Percentiles rank a stretch among this genome's conserved stretches.
phyloP scores from a whole-genome alignment of 2,888 invertebrate genomes.

The Parthenolecanium corni region DNA sequence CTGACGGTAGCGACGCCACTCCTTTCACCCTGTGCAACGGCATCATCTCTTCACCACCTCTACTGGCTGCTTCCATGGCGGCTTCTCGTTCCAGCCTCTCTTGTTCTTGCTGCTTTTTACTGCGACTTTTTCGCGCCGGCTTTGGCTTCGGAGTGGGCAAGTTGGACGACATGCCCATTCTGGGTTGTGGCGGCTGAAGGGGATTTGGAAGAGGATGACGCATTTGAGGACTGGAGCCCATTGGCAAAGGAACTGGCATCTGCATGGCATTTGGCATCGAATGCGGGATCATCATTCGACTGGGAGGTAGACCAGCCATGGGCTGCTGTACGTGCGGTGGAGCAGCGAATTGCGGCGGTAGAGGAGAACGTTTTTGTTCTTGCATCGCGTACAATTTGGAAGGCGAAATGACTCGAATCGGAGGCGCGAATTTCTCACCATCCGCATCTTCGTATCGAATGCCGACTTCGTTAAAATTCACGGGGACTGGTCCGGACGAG shows the following conservation, averaged over 20 bases:
- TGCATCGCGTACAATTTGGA: constrained; percentile 31
- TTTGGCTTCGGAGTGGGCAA: not conserved
- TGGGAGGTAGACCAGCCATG: not conserved
- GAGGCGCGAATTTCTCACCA: not conserved
- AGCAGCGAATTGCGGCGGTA: constrained; percentile 30
- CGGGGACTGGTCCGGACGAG: not conserved
- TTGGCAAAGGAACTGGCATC: constrained; percentile 35
- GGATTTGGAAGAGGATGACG: constrained; percentile 37
- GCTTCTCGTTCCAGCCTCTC: constrained; percentile 6
- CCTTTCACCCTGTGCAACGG: constrained; percentile 3
- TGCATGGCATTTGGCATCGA: constrained; percentile 30
- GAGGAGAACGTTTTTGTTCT: not conserved
- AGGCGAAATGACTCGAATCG: constrained; percentile 32
- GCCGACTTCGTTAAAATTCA: constrained; percentile 5
- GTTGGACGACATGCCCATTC: not conserved
- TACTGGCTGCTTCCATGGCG: not conserved
- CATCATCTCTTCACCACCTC: constrained; percentile 17
- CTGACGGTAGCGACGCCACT: not conserved
- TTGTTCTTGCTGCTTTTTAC: constrained; percentile 18
- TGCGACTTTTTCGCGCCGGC: not conserved
- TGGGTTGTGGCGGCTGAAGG: constrained; percentile 39
- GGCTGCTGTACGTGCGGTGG: constrained; percentile 34
- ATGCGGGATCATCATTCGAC: constrained; percentile 5
- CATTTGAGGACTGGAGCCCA: constrained; percentile 35
- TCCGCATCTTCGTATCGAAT: constrained; percentile 9